phyloP scores from a whole-genome alignment of 2,888 invertebrate species.

The Tipula helvola region DNA sequence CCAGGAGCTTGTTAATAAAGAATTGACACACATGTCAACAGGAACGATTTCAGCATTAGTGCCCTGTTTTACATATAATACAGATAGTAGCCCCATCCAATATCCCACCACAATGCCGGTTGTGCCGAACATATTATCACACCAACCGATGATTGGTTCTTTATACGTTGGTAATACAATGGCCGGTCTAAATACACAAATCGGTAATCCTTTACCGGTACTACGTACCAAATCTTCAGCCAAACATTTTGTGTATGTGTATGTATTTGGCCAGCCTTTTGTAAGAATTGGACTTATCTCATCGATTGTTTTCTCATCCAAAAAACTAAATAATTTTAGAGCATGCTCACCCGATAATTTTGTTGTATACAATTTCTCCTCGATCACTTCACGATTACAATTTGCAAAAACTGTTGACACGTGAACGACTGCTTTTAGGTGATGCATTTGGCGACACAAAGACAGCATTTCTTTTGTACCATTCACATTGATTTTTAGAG shows the following conservation, averaged over 20 bases:
- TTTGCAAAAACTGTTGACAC: conserved; percentile 59
- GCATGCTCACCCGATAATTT: conserved; percentile 29
- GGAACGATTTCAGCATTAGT: conserved; percentile 34
- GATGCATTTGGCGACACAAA: conserved; percentile 48
- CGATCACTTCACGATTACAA: conserved; percentile 35
- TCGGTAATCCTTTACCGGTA: conserved; percentile 44
- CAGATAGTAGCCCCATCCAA: conserved; percentile 45
- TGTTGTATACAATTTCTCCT: conserved; percentile 33
- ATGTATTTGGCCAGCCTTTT: conserved; percentile 51
- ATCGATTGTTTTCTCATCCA: conserved; percentile 30
- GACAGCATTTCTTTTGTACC: conserved; percentile 50
- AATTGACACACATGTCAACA: conserved; percentile 36
- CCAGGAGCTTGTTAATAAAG: conserved; percentile 35
- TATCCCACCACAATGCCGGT: conserved; percentile 36
- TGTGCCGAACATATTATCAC: conserved; percentile 54
- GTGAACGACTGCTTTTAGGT: conserved; percentile 47
- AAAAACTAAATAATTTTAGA: conserved; percentile 24
- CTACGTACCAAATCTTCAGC: conserved; percentile 48
- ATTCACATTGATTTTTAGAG: conserved; percentile 54
- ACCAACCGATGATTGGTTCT: conserved; percentile 50
- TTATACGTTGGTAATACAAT: conserved; percentile 42
- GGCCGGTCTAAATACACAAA: conserved; percentile 54
- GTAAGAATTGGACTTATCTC: conserved; percentile 28
- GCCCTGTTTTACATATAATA: conserved; percentile 25
- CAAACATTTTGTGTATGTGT: conserved; percentile 58